phyloP scores from a whole-genome alignment of 2,888 invertebrate genomes.

The Pteria penguin region DNA sequence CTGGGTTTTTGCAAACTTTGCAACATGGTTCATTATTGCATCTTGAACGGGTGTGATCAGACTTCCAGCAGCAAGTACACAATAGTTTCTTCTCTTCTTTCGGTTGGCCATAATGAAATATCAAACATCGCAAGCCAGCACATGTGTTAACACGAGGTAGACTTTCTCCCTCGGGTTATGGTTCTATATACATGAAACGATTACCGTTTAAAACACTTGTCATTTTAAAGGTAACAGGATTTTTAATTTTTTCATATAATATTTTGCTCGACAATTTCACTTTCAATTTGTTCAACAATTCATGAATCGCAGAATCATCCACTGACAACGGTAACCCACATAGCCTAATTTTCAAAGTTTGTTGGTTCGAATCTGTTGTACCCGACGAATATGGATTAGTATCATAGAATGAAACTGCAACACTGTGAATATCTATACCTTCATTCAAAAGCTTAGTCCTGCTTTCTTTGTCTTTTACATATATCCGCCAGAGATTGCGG shows the following conservation, averaged over 20 bases:
- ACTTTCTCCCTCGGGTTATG: neutral
- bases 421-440: no score
- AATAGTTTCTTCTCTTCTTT: neutral
- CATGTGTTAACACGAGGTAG: conserved; percentile 1
- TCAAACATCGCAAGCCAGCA: neutral
- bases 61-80: neutral
- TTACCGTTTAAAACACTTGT: conserved; percentile 8
- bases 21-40: neutral
- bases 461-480: neutral
- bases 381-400: no score
- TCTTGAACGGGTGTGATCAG: neutral
- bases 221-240: neutral
- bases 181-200: no score
- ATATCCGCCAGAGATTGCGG: neutral
- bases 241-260: no score
- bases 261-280: conserved; percentile 3
- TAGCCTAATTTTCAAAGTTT: neutral
- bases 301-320: no score
- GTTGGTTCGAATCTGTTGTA: no score
- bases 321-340: conserved; percentile 15
- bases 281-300: neutral
- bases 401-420: no score
- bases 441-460: neutral
- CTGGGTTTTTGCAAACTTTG: conserved; percentile 2
- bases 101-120: conserved; percentile 1